These are phyloP conservation scores for Papilio elwesi DNA, from an alignment of 2,888 invertebrate genomes.

Conservation along the genomic window DNA sequence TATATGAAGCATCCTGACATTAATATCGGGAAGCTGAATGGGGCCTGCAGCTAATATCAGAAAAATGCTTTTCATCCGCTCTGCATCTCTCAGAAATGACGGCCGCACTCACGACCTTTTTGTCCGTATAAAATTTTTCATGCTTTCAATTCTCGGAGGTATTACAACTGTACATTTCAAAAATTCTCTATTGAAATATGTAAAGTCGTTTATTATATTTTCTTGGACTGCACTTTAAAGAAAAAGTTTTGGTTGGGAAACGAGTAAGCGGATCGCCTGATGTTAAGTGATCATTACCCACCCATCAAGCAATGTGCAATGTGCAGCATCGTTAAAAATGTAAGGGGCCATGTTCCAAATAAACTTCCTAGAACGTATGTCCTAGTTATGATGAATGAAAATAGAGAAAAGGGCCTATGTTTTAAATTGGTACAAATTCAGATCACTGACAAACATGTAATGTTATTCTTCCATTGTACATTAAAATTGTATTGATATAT, in stretches of 20 bases:
- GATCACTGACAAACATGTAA: not conserved
- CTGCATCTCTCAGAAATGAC: not conserved
- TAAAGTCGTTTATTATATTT: not conserved
- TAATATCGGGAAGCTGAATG: conserved; percentile 10
- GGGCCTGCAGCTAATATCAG: not conserved
- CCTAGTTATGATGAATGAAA: too few relatives aligned
- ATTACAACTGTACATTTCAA: not conserved
- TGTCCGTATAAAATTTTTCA: not conserved
- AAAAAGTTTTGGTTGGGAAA: too few relatives aligned
- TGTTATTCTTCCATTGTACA: not conserved
- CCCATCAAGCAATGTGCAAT: too few relatives aligned
- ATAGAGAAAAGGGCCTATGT: too few relatives aligned
- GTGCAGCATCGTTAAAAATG: too few relatives aligned
- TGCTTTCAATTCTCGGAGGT: not conserved
- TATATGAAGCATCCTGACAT: conserved; percentile 6
- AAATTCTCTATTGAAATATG: not conserved
- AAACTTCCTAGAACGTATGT: too few relatives aligned
- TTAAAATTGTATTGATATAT: not conserved
- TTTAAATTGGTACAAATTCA: not conserved
- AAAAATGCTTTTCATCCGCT: conserved; percentile 2
- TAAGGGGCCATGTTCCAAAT: too few relatives aligned
- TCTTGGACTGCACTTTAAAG: too few relatives aligned
- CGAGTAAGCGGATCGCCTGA: too few relatives aligned
- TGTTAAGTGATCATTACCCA: too few relatives aligned
- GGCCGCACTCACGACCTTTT: not conserved